Evolutionary conservation across 35 echinoderm and acorn worm species (phyloP).

Genomic region (Lytechinus variegatus): DNA sequence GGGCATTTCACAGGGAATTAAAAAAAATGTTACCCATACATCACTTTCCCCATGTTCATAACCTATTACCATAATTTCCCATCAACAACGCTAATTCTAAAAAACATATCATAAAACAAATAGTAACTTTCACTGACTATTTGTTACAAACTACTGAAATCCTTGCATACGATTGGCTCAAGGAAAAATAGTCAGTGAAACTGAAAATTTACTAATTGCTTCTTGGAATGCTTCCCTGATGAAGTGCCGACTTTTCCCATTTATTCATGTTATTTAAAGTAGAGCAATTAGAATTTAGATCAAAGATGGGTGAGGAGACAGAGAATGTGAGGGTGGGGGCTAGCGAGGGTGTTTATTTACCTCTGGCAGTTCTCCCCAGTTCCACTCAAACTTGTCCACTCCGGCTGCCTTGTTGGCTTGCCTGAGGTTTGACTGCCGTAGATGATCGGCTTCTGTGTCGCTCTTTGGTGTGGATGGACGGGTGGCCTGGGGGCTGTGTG

Average conservation of each 20-base stretch:
- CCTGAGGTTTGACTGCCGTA: constrained; percentile 51
- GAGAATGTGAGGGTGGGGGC: background rate
- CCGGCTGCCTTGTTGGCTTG: constrained; percentile 48
- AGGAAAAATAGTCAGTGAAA: too few species aligned
- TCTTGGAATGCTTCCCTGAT: background rate
- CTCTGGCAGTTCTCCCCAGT: constrained; percentile 98
- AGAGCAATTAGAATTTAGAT: background rate
- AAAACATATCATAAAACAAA: too few species aligned
- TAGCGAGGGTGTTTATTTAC: constrained; percentile 42
- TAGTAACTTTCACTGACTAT: too few species aligned
- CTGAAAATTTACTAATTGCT: too few species aligned
- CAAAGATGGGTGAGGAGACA: background rate
- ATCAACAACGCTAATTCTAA: too few species aligned
- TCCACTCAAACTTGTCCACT: constrained; percentile 94
- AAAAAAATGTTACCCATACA: too few species aligned
- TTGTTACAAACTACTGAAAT: too few species aligned
- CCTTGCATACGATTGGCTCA: too few species aligned
- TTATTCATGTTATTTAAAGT: background rate
- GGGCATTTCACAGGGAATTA: too few species aligned
- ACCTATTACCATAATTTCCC: too few species aligned
- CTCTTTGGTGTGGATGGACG: constrained; percentile 96
- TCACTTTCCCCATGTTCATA: too few species aligned
- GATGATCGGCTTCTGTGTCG: constrained; percentile 86
- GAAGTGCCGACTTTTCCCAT: background rate
- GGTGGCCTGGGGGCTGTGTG: constrained; percentile 74